Base-by-base conservation (phyloP, 2,888 invertebrate genomes). In the Ormyrus nitidulus region DNA sequence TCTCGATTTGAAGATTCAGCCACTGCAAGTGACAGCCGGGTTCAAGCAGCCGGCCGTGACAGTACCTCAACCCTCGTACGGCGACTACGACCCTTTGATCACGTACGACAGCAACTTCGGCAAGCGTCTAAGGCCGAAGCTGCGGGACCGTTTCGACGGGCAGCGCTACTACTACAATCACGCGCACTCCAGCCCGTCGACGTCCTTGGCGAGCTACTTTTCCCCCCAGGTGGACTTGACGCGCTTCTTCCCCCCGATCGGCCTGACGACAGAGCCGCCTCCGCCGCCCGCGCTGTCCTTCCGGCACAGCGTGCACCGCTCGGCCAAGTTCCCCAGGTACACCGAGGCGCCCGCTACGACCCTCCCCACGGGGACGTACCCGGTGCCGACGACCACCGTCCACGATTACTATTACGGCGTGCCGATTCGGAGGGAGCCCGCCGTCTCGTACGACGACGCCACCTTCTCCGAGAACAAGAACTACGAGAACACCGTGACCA, bases 31-130 rank as follows among this genome's bases (percentile, higher is more conserved):
- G 34, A 34, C 34, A 34, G 34, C 34, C 34, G 34, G 34, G 34
- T 4, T 34, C 3, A 34, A 4, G 34, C 34, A 34, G 34, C 34
- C 0, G 34, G 34, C 4, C 34, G 34, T 34, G 34, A 34, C 34
- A 4, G 34, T 34, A 4, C 3, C 34, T 34, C 34, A 34, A 34
- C 34, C 34, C 34, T 49, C 65, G 5, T 80, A 77, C 77, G 13
- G 9, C 11, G 56, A 70, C 44, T 80, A 66, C 49, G 46, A 74
- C 7, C 75, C 72, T 0, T 19, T 73, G 8, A 11, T 69, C 6
- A 19, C 19, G 0, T 65, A 77, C 62, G 48, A 79, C 8, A n/a
- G 74, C 4, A 11, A 65, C 34, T 83, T 81, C 48, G 82, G 82
- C 9, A 73, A 74, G 19, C 80, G 79, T 34, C 79, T 54, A 0